These are phyloP conservation scores for Seriola quinqueradiata DNA, from an alignment of 2,113 vertebrate genomes.

Conservation along the genomic window DNA sequence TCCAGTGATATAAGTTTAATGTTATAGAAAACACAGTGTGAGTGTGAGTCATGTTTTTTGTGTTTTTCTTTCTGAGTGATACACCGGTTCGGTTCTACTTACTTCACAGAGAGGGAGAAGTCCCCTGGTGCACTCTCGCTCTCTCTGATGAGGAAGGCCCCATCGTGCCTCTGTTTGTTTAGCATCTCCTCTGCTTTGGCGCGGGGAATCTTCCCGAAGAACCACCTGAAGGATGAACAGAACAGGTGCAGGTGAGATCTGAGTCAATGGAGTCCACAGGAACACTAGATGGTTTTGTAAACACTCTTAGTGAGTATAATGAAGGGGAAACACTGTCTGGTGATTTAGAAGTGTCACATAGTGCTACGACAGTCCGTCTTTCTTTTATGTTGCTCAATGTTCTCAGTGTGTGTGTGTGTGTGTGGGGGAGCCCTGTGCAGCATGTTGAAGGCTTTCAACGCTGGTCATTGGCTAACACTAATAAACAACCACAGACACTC, in stretches of 20 bases:
- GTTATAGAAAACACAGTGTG: neutral
- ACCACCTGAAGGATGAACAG: conserved; percentile 88
- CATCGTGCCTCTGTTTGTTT: conserved; percentile 98
- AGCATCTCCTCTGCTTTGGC: conserved; percentile 99
- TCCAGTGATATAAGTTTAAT: neutral
- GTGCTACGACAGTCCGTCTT: no score
- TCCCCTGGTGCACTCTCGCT: conserved; percentile 98
- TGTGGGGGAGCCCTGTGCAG: no score
- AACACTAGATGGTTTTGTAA: neutral
- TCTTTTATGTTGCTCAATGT: neutral
- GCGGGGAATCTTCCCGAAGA: conserved; percentile 98
- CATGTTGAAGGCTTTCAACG: no score
- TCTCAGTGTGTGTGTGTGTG: no score
- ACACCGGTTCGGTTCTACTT: conserved; percentile 68
- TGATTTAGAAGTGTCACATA: no score
- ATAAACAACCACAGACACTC: neutral
- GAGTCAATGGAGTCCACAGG: neutral
- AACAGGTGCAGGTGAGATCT: neutral
- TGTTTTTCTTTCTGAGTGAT: neutral
- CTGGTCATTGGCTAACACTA: neutral
- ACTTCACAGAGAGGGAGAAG: conserved; percentile 99
- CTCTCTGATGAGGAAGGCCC: conserved; percentile 98
- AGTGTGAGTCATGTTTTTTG: conserved; percentile 14
- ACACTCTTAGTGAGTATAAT: neutral
- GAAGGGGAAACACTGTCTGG: neutral